Conservation (phyloP, 2,888 invertebrate genomes). For the Melipona beecheii region DNA sequence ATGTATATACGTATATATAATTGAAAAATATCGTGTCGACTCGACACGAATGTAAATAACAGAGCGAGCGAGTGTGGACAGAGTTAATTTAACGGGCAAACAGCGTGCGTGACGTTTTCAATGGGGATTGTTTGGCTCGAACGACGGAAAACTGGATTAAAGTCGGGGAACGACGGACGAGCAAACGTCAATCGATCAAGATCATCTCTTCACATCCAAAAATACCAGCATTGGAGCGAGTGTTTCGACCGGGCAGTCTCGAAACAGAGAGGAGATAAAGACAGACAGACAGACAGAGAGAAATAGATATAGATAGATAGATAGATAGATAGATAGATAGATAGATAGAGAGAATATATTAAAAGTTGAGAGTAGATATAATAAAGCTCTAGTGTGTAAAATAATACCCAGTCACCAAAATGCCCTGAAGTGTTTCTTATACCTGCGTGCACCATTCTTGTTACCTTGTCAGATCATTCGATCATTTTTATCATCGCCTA, state of each 20-base stretch:
- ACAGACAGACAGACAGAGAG: constrained; percentile 30
- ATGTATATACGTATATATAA: not conserved
- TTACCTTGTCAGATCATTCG: constrained; percentile 58
- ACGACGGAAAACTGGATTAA: not conserved
- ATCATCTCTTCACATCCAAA: constrained; percentile 13
- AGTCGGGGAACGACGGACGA: constrained; percentile 38
- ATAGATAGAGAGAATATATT: constrained; percentile 39
- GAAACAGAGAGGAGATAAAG: constrained; percentile 22
- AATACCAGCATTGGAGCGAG: constrained; percentile 48
- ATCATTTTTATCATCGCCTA: constrained; percentile 51
- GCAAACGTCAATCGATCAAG: constrained; percentile 54
- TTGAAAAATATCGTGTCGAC: not conserved
- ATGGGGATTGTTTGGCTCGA: not conserved
- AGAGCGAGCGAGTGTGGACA: not conserved
- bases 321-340: constrained; percentile 8
- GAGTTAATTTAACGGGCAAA: not conserved
- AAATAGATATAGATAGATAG: constrained; percentile 22
- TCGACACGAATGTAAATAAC: not conserved
- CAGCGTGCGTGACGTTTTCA: not conserved
- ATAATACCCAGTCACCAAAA: constrained; percentile 63
- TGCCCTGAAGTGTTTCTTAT: constrained; percentile 58
- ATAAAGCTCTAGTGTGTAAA: constrained; percentile 58
- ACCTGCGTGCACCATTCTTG: constrained; percentile 66
- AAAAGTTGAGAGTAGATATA: constrained; percentile 55
- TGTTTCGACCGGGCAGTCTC: constrained; percentile 24